Percentiles rank a stretch among this genome's conserved stretches.
These are phyloP conservation scores for Melinopterus prodromus DNA, from an alignment of 2,888 invertebrate species.

Conservation along the genomic window DNA sequence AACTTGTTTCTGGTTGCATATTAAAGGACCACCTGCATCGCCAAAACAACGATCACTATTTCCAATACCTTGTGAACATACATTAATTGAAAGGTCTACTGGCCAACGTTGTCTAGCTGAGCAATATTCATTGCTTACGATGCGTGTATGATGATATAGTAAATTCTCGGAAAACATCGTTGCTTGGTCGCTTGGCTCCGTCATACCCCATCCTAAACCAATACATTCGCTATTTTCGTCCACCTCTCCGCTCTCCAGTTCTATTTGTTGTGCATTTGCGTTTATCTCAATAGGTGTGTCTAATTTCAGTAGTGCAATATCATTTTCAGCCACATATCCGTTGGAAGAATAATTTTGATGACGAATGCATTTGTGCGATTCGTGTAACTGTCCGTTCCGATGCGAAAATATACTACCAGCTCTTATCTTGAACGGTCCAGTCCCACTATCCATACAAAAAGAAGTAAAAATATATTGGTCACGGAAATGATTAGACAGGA, in stretches of 20 bases:
- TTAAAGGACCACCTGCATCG: background rate
- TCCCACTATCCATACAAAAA: too few relatives aligned
- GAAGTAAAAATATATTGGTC: too few relatives aligned
- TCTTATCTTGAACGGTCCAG: too few relatives aligned
- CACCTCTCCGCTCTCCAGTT: background rate
- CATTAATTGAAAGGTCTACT: background rate
- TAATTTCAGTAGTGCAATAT: background rate
- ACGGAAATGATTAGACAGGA: too few relatives aligned
- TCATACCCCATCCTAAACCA: background rate
- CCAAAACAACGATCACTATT: background rate
- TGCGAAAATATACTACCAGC: too few relatives aligned
- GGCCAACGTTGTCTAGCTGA: background rate
- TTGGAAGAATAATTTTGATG: too few relatives aligned
- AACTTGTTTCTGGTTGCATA: background rate
- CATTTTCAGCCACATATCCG: background rate
- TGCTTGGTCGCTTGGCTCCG: background rate
- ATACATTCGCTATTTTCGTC: background rate
- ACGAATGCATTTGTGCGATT: too few relatives aligned
- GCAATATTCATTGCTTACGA: background rate
- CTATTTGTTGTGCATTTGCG: background rate
- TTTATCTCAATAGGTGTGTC: background rate
- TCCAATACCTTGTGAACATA: background rate
- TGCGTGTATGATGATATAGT: background rate
- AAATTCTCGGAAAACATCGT: background rate
- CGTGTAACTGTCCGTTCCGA: too few relatives aligned